Evolutionary conservation across 2,888 invertebrate species (phyloP).

Genomic region (Clostera curtula): DNA sequence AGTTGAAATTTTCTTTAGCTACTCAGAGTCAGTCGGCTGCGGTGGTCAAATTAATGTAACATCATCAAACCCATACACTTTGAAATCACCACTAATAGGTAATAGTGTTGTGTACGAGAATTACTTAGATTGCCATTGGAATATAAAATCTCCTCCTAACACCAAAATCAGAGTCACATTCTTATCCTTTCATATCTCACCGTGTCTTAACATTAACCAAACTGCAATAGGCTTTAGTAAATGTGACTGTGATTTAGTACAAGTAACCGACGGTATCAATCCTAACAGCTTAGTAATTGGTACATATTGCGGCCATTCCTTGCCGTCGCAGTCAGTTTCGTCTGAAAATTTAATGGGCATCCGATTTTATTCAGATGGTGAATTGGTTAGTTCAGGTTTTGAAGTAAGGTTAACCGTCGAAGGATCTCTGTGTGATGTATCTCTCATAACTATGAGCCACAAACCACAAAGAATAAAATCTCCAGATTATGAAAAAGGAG

Average conservation of each 20-base stretch:
- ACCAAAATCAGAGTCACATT: conserved; percentile 78
- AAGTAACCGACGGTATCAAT: conserved; percentile 83
- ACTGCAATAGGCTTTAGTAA: conserved; percentile 46
- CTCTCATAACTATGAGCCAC: conserved; percentile 24
- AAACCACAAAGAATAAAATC: conserved; percentile 36
- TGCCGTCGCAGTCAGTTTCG: conserved; percentile 74
- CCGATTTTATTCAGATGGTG: conserved; percentile 78
- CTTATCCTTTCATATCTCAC: conserved; percentile 67
- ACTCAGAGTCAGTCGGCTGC: conserved; percentile 76
- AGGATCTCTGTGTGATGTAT: conserved; percentile 47
- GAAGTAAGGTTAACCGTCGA: conserved; percentile 69
- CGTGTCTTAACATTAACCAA: conserved; percentile 52
- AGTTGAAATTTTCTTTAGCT: conserved; percentile 76
- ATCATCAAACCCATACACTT: conserved; percentile 34
- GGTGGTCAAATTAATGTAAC: conserved; percentile 79
- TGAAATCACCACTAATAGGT: conserved; percentile 52
- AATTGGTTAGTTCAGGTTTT: conserved; percentile 78
- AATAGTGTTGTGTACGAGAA: conserved; percentile 72
- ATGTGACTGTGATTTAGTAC: conserved; percentile 84
- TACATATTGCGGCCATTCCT: conserved; percentile 78
- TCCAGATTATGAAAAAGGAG: conserved; percentile 43
- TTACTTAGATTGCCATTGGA: conserved; percentile 85
- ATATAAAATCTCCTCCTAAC: conserved; percentile 74
- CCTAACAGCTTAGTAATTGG: conserved; percentile 79
- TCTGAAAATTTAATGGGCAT: conserved; percentile 78